Evolutionary conservation across 1,140 invertebrate genomes (phyloP), one percentile per base, ranked within the genome.

Genomic region (Plectrocnemia conspersa): DNA sequence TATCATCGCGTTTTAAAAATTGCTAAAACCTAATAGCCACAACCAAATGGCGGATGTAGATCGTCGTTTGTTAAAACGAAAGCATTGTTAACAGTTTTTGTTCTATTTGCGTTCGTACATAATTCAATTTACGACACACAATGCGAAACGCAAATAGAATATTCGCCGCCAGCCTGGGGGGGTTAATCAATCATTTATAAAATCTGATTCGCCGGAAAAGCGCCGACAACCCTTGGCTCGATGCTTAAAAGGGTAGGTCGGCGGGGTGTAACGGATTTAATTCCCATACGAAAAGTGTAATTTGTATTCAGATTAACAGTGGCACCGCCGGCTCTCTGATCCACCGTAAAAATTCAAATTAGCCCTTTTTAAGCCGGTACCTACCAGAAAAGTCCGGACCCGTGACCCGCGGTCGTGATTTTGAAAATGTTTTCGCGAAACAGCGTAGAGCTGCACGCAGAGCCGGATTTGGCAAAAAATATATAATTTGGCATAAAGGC

Each of bases 271-370:
- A 50, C 47, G 38, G 47, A 50, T 50, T 50, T 50, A 50, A 50
- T 50, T 50, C 47, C 47, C 47, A 50, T 50, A 50, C 47, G 47
- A 50, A 50, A 38, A 40, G 53, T 36, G 53, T 55, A 55, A 55
- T 55, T 55, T 55, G 53, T 55, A 55, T 55, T 55, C 42, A 45
- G 53, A 55, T 55, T 55, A 55, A 55, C 53, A 55, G 53, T 45
- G 33, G 42, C 15, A 24, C 52, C 29, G 16, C 35, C 53, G 18
- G 52, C 44, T 55, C 53, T 33, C 42, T 19, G 40, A 33, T n/a
- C 38, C 21, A 42, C 55, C 41, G 46, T 57, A 57, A 57, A 57
- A 57, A 57, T 52, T 57, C 55, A 57, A 57, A 57, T 57, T 52
- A 57, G 55, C 46, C 55, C 48, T 57, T 57, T 55, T 55, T 52